A percentile compares a stretch with the other conserved stretches of the same genome.
Conservation (phyloP, 2,888 invertebrate genomes). For the Cheilosia pagana region DNA sequence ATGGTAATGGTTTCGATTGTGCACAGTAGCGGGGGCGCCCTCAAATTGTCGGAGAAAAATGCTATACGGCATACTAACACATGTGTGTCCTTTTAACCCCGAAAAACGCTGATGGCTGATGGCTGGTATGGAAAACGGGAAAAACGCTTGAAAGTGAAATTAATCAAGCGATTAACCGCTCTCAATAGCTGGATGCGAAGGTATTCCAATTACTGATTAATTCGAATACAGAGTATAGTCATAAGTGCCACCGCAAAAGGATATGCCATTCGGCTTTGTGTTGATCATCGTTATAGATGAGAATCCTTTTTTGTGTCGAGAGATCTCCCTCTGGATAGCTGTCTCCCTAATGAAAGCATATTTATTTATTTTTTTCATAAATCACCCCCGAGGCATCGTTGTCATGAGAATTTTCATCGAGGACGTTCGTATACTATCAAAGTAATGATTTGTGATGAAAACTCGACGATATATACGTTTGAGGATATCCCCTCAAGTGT, state of each 20-base stretch:
- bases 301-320: conserved; percentile 61
- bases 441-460: conserved; percentile 50
- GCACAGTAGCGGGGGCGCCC: conserved; percentile 35
- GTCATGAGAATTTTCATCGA: conserved; percentile 61
- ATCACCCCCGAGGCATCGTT: conserved; percentile 55
- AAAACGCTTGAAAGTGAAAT: conserved; percentile 57
- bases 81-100: conserved; percentile 65
- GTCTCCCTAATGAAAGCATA: conserved; percentile 41
- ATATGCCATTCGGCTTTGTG: conserved; percentile 62
- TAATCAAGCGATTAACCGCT: conserved; percentile 69
- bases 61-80: conserved; percentile 16
- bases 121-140: not conserved
- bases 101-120: not conserved
- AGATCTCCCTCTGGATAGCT: conserved; percentile 35
- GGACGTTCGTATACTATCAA: conserved; percentile 30
- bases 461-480: conserved; percentile 56
- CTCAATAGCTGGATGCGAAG: conserved; percentile 30
- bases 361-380: conserved; percentile 57
- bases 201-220: conserved; percentile 74
- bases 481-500: conserved; percentile 55
- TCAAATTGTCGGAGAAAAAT: conserved; percentile 11
- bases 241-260: conserved; percentile 65
- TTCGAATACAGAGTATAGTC: conserved; percentile 49
- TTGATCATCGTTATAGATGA: conserved; percentile 6
- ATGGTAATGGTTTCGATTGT: conserved; percentile 51